Evolutionary conservation across 2,888 invertebrate species (phyloP).

Genomic region (Notodonta dromedarius): DNA sequence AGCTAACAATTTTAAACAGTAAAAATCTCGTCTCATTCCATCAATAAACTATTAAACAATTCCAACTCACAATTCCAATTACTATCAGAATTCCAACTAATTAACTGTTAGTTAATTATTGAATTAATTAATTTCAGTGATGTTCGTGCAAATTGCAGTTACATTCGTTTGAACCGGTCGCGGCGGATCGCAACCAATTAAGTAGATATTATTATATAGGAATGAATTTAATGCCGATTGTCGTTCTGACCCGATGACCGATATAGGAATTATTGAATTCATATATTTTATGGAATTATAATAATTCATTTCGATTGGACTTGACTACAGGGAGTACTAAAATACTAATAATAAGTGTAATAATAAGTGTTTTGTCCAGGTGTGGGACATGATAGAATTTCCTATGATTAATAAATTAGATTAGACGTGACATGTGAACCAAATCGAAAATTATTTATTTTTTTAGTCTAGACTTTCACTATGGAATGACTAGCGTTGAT

Average conservation of each 20-base stretch:
- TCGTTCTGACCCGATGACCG: slow-evolving; percentile 30
- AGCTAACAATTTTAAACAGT: too few species aligned
- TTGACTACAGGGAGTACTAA: background rate
- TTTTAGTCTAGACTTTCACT: background rate
- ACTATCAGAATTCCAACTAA: slow-evolving; percentile 19
- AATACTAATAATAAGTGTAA: too few species aligned
- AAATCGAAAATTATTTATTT: background rate
- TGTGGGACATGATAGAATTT: background rate
- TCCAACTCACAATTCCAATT: slow-evolving; percentile 14
- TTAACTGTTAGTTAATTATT: slow-evolving; percentile 21
- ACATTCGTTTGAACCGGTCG: slow-evolving; percentile 25
- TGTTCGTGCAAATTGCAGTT: slow-evolving; percentile 27
- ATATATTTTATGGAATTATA: background rate
- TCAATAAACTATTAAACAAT: slow-evolving; percentile 12
- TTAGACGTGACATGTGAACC: background rate
- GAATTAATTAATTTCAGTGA: slow-evolving; percentile 20
- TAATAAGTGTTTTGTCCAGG: background rate
- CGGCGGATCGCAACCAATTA: slow-evolving; percentile 26
- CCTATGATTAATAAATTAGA: background rate
- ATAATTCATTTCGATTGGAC: background rate
- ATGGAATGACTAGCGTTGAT: too few species aligned
- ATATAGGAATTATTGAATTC: slow-evolving; percentile 11
- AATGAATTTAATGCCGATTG: slow-evolving; percentile 26
- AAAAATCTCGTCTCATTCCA: background rate
- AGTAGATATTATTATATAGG: slow-evolving; percentile 19